A percentile compares a stretch with the other conserved stretches of the same genome.
Conservation (phyloP, 2,888 invertebrate species). For the Andrena fulva region DNA sequence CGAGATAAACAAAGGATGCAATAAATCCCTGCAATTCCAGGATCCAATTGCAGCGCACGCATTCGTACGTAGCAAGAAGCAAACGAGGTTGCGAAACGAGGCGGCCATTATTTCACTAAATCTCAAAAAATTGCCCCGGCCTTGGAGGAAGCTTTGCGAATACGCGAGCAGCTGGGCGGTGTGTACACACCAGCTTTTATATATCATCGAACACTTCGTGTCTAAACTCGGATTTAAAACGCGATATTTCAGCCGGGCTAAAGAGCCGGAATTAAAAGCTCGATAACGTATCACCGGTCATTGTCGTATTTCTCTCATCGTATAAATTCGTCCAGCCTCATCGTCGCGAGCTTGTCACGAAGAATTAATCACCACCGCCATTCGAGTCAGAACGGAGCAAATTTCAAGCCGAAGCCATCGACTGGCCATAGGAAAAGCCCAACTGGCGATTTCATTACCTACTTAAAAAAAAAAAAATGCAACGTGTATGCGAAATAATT, state of each 20-base stretch:
- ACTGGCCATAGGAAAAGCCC: background rate
- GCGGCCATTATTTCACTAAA: conserved; percentile 16
- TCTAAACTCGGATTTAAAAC: conserved; percentile 47
- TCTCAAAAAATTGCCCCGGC: conserved; percentile 25
- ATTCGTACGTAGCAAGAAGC: background rate
- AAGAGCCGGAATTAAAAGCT: conserved; percentile 49
- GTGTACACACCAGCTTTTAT: background rate
- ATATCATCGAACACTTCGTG: conserved; percentile 27
- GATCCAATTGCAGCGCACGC: too few relatives aligned
- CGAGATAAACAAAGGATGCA: too few relatives aligned
- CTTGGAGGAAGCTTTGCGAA: background rate
- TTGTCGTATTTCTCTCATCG: conserved; percentile 45
- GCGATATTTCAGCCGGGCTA: conserved; percentile 31
- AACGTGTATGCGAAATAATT: background rate
- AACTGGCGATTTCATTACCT: background rate
- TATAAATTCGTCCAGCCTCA: conserved; percentile 46
- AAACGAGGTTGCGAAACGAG: background rate
- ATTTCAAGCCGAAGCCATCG: background rate
- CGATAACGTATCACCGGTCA: conserved; percentile 47
- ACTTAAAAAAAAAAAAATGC: background rate
- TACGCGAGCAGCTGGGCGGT: background rate
- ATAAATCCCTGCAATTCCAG: too few relatives aligned
- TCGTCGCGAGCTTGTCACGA: conserved; percentile 17
- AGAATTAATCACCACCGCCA: conserved; percentile 39
- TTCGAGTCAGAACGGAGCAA: background rate